A percentile compares a stretch with the other conserved stretches of the same genome.
Conservation (phyloP, 2,888 invertebrate genomes). For the Glyphotaelius pellucidus region DNA sequence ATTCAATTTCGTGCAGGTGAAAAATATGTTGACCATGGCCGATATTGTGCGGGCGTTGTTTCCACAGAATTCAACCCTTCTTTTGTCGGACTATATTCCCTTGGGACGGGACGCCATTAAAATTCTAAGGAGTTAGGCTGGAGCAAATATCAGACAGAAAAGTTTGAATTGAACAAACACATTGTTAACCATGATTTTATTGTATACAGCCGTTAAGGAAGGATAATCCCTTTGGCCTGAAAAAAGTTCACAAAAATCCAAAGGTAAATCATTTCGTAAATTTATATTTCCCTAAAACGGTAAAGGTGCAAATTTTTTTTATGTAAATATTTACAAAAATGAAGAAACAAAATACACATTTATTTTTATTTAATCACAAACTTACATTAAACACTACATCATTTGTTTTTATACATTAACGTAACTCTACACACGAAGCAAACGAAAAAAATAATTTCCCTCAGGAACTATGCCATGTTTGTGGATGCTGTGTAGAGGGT, state of each 20-base stretch:
- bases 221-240: not conserved
- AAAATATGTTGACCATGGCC: constrained; percentile 5
- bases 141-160: not conserved
- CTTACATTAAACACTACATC: too few species aligned
- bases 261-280: too few species aligned
- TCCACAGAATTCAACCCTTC: not conserved
- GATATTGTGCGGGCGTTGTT: not conserved
- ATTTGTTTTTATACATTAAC: too few species aligned
- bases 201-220: not conserved
- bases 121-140: not conserved
- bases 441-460: too few species aligned
- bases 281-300: too few species aligned
- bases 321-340: too few species aligned
- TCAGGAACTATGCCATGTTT: too few species aligned
- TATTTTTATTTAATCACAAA: too few species aligned
- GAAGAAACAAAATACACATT: too few species aligned
- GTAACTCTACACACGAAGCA: too few species aligned
- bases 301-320: too few species aligned
- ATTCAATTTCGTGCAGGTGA: constrained; percentile 18
- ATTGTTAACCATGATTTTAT: not conserved
- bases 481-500: too few species aligned
- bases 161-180: not conserved
- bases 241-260: not conserved
- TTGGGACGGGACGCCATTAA: not conserved
- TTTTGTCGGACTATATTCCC: not conserved